These are phyloP conservation scores for Erannis defoliaria DNA, from an alignment of 2,888 invertebrate species.

Conservation along the genomic window DNA sequence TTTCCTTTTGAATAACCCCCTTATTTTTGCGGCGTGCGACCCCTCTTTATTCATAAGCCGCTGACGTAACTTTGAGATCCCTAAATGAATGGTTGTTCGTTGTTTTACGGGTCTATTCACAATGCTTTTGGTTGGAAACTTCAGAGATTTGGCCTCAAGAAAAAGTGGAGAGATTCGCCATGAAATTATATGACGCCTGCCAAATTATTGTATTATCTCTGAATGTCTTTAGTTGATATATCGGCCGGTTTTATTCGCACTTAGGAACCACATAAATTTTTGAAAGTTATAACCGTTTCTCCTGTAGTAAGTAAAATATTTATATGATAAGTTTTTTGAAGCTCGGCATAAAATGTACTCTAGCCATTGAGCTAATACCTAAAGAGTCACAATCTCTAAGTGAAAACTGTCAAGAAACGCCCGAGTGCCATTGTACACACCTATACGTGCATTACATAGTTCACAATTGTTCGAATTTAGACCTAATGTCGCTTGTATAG, in stretches of 20 bases:
- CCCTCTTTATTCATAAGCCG: constrained; percentile 84
- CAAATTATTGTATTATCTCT: constrained; percentile 63
- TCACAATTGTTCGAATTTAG: too few relatives aligned
- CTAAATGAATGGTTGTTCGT: constrained; percentile 85
- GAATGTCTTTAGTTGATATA: constrained; percentile 47
- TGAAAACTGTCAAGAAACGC: too few relatives aligned
- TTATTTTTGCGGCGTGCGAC: constrained; percentile 74
- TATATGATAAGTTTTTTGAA: constrained; percentile 18
- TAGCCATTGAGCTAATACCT: too few relatives aligned
- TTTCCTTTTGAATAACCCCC: constrained; percentile 78
- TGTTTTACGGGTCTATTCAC: constrained; percentile 85
- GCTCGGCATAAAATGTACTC: constrained; percentile 6
- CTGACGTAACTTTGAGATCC: constrained; percentile 82
- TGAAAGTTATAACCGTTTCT: constrained; percentile 21
- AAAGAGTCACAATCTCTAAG: too few relatives aligned
- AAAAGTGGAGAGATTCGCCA: constrained; percentile 64
- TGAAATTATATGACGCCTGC: constrained; percentile 66
- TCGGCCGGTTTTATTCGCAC: constrained; percentile 37
- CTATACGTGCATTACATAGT: too few relatives aligned
- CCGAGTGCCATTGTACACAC: too few relatives aligned
- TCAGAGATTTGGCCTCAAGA: constrained; percentile 74
- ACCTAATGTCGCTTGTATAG: too few relatives aligned
- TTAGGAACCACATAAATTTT: constrained; percentile 33
- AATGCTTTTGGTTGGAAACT: constrained; percentile 80
- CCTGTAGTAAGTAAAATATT: constrained; percentile 7